Evolutionary conservation across 2,888 invertebrate species (phyloP).

Genomic region (Pheosia gnoma): DNA sequence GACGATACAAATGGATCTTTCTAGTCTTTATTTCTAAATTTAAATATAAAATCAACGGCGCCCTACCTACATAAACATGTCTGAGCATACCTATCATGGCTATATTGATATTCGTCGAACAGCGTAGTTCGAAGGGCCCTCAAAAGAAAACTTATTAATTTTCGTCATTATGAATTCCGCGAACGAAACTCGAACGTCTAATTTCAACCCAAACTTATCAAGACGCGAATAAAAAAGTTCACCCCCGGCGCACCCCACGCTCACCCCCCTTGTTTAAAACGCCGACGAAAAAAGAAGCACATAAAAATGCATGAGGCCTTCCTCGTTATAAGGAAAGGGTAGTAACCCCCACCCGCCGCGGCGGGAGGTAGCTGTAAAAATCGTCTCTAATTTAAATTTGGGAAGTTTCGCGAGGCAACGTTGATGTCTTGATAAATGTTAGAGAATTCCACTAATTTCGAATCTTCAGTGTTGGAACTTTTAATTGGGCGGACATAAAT

Average conservation of each 20-base stretch:
- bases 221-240: slow-evolving; percentile 85
- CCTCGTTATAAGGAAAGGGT: slow-evolving; percentile 85
- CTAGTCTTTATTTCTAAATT: neutral
- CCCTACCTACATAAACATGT: slow-evolving; percentile 10
- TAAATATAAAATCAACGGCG: neutral
- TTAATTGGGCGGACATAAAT: slow-evolving; percentile 82
- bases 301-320: slow-evolving; percentile 86
- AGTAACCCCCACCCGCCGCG: slow-evolving; percentile 71
- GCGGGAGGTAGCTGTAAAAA: slow-evolving; percentile 83
- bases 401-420: slow-evolving; percentile 81
- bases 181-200: slow-evolving; percentile 84
- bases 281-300: slow-evolving; percentile 85
- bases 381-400: slow-evolving; percentile 85
- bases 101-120: slow-evolving; percentile 57
- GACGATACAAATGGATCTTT: too few relatives aligned
- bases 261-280: slow-evolving; percentile 85
- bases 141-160: slow-evolving; percentile 84
- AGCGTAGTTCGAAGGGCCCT: slow-evolving; percentile 69
- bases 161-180: slow-evolving; percentile 85
- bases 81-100: slow-evolving; percentile 25
- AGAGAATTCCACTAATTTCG: slow-evolving; percentile 81
- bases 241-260: slow-evolving; percentile 76
- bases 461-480: slow-evolving; percentile 78
- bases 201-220: slow-evolving; percentile 85
- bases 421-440: slow-evolving; percentile 84